Evolutionary conservation across 2,888 invertebrate genomes (phyloP), one percentile per base, ranked within the genome.

Genomic region (Cephus sareptanus): DNA sequence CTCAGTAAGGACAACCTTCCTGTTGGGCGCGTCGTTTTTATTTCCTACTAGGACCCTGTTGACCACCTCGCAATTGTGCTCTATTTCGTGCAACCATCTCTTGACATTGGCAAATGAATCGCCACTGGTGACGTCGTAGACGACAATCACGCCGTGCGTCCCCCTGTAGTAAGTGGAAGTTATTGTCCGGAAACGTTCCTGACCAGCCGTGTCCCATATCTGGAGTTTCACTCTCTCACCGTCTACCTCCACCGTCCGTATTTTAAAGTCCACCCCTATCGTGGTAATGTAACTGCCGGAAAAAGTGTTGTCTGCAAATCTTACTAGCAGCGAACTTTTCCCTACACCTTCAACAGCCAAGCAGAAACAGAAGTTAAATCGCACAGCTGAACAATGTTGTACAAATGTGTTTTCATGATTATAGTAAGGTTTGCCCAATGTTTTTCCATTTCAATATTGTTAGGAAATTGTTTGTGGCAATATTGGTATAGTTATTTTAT

Each of bases 261-360:
- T 99, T 94, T 99, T 99, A 93, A 99, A 99, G 94, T 99, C 99
- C 77, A 99, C 99, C 82, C 99, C 99, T 92, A 99, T 99, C 75
- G 99, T 99, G 80, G 99, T 99, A 91, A 99, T 99, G 92, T 97
- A 97, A 94, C 96, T 97, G 92, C 99, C 98, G 87, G 98, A 97
- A 93, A 99, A 99, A 83, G 98, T 98, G 93, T 99, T 99, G 93
- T 99, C 99, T 77, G 99, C 98, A 93, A 99, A 99, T 87, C 99
- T 94, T 87, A 99, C 93, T 84, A 99, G 94, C 83, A 99, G 93
- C 89, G 98, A 99, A 93, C 99, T 99, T 93, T 99, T 99, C 80
- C 99, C 99, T 87, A 99, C 99, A 92, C 99, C 99, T 98, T 82
- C 11, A 84, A 84, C 74, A 80, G 75, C 12, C 34, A 93, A 82